Base-by-base conservation (phyloP, 2,888 invertebrate genomes). In the Meteorus cinctellus region DNA sequence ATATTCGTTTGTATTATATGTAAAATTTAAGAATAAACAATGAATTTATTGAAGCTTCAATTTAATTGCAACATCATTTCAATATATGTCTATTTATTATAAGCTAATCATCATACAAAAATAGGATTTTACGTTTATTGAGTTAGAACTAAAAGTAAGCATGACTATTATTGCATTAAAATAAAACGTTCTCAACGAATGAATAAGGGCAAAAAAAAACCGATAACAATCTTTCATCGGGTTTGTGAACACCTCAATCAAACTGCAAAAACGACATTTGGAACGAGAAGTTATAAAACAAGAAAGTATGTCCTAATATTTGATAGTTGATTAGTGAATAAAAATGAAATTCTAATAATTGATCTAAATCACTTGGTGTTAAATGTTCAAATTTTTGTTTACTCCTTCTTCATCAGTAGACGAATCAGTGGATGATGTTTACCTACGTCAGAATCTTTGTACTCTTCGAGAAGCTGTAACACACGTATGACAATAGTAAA, bases 401-500 rank as follows among this genome's bases (percentile, higher is more conserved):
- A 55, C 60, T 78, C 75, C 48, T 82, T 81, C 69, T 79, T 87
- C 82, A 92, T 85, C 78, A 92, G 41, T 4, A 65, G 84, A 82
- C 90, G 91, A 41, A 92, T 90, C 82, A 92, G 84, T 63, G 91
- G 91, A 85, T 91, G 91, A 66, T 88, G 87, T 81, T 90, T 90
- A 63, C 92, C 92, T 75, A 88, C 88, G 66, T 91, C 90, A 1
- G 92, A 92, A 78, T 90, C 90, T 81, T 90, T 89, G 86, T 92
- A 93, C 80, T 92, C 92, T 82, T 92, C 92, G 81, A 93, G 87
- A 78, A 92, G 87, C 93, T 93, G 89, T 72, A 89, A 89, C 84
- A 82, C 82, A 79, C 82, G 70, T 73, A 69, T 78, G 41, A 77
- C 78, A 63, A 78, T 29, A 1, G 19, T n/a, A 41, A 51, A 45